Evolutionary conservation across 2,888 invertebrate genomes (phyloP), one percentile per base, ranked within the genome.

Genomic region (Rhopalosiphum nymphaeae): DNA sequence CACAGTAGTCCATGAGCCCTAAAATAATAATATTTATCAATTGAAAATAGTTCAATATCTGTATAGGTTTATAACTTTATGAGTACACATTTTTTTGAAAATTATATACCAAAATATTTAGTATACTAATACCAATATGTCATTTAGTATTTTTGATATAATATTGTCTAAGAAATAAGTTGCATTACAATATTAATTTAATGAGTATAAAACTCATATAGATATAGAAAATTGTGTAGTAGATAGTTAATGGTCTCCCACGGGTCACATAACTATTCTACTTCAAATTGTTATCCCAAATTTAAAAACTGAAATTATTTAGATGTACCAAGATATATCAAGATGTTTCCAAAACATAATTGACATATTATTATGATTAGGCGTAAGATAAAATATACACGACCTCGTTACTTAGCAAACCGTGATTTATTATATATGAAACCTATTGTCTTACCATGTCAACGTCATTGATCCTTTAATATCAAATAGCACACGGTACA

Each of bases 381-480:
- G 3, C 29, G 29, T 42, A 53, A 29, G 29, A 84, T 84, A 53
- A 42, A 84, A 42, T 42, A 53, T 84, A 53, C 29, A 9, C 53
- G 91, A 91, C 91, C 91, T 91, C 53, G 91, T 84, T 91, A 84
- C 53, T 42, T 29, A 91, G 91, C 78, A 91, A 91, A 91, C 78
- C 91, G 53, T 84, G 49, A 53, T 91, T 91, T 91, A 84, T 91
- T 91, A 53, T 91, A 53, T 44, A 16, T 46, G 42, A 84, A 53
- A 42, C 84, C 36, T 91, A 91, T 91, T 91, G 90, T 91, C 49
- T 91, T 78, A 49, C 90, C 36, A 78, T n/a, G 49, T 78, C 25
- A 46, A 49, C 90, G 67, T 49, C 46, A 67, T 90, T 67, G 46
- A 78, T 91, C 90, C 67, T 91, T 36, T 91, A 9, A 49, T 42